Evolutionary conservation across 2,797 vertebrate species (phyloP), one percentile per base, ranked within the genome.

Genomic region (Pygocentrus nattereri): DNA sequence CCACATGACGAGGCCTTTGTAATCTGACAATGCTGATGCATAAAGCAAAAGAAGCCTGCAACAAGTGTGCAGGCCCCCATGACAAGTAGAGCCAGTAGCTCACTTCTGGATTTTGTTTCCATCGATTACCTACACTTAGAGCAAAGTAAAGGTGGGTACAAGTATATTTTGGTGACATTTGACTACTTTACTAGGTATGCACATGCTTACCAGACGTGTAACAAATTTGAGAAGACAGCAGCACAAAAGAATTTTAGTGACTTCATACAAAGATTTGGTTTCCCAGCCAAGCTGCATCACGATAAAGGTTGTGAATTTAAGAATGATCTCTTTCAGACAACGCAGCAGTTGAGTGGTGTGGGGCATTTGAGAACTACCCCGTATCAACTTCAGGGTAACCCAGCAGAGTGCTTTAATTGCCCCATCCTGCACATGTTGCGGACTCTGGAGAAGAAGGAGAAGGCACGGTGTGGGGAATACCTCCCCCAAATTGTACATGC

Each of bases 71-170:
- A 25, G 38, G 38, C n/a, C 15, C 31, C 72, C 15, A 74, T 74
- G 31, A 0, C 3, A 10, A 41, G 34, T 4, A 16, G 59, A 3
- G 61, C 21, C 7, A 50, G 81, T 12, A 80, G 6, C 10, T 56
- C 78, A 41, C 83, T 80, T 0, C 15, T 85, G 0, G 80, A 87
- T 1, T 47, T 88, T 68, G 75, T 52, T 13, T 52, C 12, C 16
- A 7, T 16, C 15, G 16, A 52, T 52, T 52, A 52, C 4, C 15
- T 52, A 15, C 49, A 8, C 13, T 16, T 52, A 47, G 44, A 47
- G 13, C 7, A 7, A 7, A 2, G 44, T 13, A 13, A 47, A 13
- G 44, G 44, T 7, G 1, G 49, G 16, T 52, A 18, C 52, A 49
- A 52, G 15, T 52, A 52, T 16, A 52, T 15, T 15, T 15, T 52